Base-by-base conservation (phyloP, 1,140 invertebrate species). In the Drosophila grimshawi region DNA sequence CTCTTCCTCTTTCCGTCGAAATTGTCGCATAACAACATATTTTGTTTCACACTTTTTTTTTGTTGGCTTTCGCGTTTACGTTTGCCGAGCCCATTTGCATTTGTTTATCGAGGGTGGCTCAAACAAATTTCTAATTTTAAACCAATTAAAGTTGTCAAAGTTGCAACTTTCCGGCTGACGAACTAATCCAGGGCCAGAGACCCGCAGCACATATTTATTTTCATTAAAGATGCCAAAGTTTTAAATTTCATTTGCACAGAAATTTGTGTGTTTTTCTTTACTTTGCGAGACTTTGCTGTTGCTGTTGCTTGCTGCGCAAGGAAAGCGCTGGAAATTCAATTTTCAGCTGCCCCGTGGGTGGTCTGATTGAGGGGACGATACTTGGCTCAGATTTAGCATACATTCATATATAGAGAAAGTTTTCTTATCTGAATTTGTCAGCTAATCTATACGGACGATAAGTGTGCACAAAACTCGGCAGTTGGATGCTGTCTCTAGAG, bases 221-320 rank as follows among this genome's bases (percentile, higher is more conserved):
- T 88, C 76, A 88, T 86, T 88, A 88, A 88, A 86, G 72, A 69
- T 88, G 82, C 78, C 82, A 88, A 86, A 86, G 80, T 86, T 88
- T 88, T 88, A 59, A 88, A 86, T 88, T 86, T 88, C 66, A 80
- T 88, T 83, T 77, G 52, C 63, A 73, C 67, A 62, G 51, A 39
- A 46, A 74, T 77, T 78, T 73, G 37, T 19, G 19, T 76, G 73
- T 66, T 62, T 64, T 52, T 72, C 41, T 66, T 65, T 73, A 48
- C 29, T 30, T 62, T 46, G 27, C 11, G 43, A 7, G 37, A 7
- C 5, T 39, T 5, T 39, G 37, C 10, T 41, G 37, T 8, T 37
- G 3, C 7, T 37, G 39, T 41, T 41, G 39, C 39, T 41, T 61
- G n/a, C 33, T 48, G 39, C 32, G 46, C 39, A 56, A 56, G 30